A percentile compares a stretch with the other conserved stretches of the same genome.
Evolutionary conservation across 2,888 invertebrate species (phyloP).

Genomic region (Brenthis daphne): DNA sequence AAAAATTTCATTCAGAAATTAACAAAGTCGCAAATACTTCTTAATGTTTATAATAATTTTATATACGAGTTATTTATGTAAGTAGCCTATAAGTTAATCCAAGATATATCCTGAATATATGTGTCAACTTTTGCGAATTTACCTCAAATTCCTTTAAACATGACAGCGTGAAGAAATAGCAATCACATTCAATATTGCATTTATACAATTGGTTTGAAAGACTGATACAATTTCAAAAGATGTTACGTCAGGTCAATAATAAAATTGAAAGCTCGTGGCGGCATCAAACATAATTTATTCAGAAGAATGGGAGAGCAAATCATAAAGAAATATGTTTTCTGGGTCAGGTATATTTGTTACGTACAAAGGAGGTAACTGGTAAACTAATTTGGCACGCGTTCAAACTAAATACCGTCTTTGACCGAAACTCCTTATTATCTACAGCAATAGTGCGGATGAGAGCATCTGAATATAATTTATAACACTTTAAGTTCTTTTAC

Average conservation of each 20-base stretch:
- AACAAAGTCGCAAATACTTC: no score
- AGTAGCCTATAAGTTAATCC: no score
- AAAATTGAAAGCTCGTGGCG: constrained; percentile 4
- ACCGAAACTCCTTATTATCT: constrained; percentile 53
- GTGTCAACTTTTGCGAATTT: no score
- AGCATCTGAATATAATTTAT: constrained; percentile 25
- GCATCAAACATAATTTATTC: constrained; percentile 14
- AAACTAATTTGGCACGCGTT: constrained; percentile 66
- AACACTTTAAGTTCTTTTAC: constrained; percentile 25
- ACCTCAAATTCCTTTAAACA: no score
- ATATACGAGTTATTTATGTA: no score
- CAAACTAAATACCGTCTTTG: constrained; percentile 55
- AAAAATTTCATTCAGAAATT: no score
- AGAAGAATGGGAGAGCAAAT: constrained; percentile 15
- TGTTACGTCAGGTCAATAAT: neutral
- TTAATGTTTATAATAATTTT: no score
- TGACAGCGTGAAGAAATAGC: no score
- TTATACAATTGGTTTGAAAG: no score
- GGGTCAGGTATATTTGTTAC: constrained; percentile 38
- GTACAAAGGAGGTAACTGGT: constrained; percentile 42
- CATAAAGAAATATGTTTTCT: constrained; percentile 35
- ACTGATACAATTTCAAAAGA: neutral
- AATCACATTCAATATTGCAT: no score
- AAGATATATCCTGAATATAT: no score
- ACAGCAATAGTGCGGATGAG: constrained; percentile 22